Base-by-base conservation (phyloP, 2,888 invertebrate genomes). In the Hoplodrina ambigua region DNA sequence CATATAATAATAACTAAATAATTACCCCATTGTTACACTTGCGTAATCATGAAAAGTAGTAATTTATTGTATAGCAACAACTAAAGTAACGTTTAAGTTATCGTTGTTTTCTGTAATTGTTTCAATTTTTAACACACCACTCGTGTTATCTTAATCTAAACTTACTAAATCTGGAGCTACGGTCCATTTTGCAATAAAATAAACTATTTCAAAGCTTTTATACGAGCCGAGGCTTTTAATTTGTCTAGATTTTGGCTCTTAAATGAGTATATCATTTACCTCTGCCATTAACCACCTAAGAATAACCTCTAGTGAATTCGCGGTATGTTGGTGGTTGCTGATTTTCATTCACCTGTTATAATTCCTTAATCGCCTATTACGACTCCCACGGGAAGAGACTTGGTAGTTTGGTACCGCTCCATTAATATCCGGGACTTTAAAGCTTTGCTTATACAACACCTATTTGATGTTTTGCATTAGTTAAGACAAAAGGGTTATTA, bases 1-100 rank as follows among this genome's bases (percentile, higher is more conserved):
- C 72, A 84, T 76, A 69, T 75, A 79, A 52, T 77, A 75, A 75
- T 81, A 80, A 81, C 75, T 62, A 61, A 80, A 74, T 85, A 81
- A 82, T 79, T 79, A 80, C 57, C 41, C 78, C 60, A 82, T 86
- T 86, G 85, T 85, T 76, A 69, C 61, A 72, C 70, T 81, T 77
- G 72, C 68, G 69, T 71, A 77, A 78, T 66, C 44, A 64, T 69
- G 65, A 76, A 78, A 30, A 50, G 58, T 72, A 61, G 74, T 78
- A 78, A 75, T 82, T 75, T 81, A 79, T 64, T 73, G 63, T 68
- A 67, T 61, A 82, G 72, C 52, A 78, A 37, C 2, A 53, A 62
- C 44, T 58, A 55, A 64, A 62, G 46, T 54, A 71, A 66, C 63
- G 25, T 54, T 57, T 49, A 44, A 49, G 30, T 37, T 60, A 69